A percentile compares a stretch with the other conserved stretches of the same genome.
Evolutionary conservation across 2,797 vertebrate species (phyloP).

Genomic region (Poeciliopsis paucimaculata): DNA sequence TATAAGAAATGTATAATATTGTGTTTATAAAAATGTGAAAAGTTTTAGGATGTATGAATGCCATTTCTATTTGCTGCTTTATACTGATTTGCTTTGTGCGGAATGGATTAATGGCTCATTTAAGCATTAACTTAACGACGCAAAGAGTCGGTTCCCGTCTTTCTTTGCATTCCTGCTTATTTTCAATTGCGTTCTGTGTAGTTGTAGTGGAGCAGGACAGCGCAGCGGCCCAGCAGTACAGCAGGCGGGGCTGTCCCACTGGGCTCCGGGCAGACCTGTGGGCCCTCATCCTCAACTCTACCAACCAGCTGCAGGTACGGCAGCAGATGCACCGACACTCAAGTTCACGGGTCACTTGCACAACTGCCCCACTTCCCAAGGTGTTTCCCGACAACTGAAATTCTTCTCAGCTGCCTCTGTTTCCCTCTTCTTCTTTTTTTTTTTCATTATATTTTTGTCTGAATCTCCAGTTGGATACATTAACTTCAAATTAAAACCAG

Average conservation of each 20-base stretch:
- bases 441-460: not conserved
- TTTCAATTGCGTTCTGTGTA: slow-evolving; percentile 54
- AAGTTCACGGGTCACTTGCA: slow-evolving; percentile 21
- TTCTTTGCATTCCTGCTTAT: not conserved
- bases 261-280: slow-evolving; percentile 92
- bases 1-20: not conserved
- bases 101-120: not conserved
- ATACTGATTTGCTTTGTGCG: not conserved
- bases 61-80: not conserved
- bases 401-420: slow-evolving; percentile 18
- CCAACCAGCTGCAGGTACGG: slow-evolving; percentile 90
- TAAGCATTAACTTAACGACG: no score
- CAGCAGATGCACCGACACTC: slow-evolving; percentile 18
- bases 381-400: not conserved
- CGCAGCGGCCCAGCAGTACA: slow-evolving; percentile 94
- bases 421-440: not conserved
- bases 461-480: not conserved
- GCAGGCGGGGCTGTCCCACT: slow-evolving; percentile 93
- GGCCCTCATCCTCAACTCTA: slow-evolving; percentile 93
- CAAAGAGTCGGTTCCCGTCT: not conserved
- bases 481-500: slow-evolving; percentile 7
- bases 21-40: not conserved
- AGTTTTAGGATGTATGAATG: not conserved
- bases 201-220: slow-evolving; percentile 91
- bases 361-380: slow-evolving; percentile 68